These are phyloP conservation scores for Napeogenes inachia DNA, from an alignment of 2,888 invertebrate genomes.

Conservation along the genomic window DNA sequence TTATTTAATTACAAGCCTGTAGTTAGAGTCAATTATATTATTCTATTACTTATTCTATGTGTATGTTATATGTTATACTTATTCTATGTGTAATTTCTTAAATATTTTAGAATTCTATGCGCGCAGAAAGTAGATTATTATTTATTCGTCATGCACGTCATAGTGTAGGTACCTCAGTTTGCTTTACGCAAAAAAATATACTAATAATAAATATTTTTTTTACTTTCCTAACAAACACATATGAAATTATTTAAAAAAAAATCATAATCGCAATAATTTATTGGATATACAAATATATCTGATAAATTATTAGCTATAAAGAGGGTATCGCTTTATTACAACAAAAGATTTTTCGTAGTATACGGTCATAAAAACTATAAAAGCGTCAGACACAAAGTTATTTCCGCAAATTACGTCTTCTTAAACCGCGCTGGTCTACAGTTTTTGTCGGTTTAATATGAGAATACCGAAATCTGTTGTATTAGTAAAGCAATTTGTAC, in stretches of 20 bases:
- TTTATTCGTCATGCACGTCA: not conserved
- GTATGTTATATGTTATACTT: too few relatives aligned
- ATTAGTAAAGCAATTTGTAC: slow-evolving; percentile 72
- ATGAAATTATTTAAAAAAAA: too few relatives aligned
- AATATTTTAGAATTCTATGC: not conserved
- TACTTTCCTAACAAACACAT: too few relatives aligned
- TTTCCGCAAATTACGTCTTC: slow-evolving; percentile 25
- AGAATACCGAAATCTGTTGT: slow-evolving; percentile 62
- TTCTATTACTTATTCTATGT: not conserved
- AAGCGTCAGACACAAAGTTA: slow-evolving; percentile 22
- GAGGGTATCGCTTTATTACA: not conserved
- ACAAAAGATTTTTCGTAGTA: not conserved
- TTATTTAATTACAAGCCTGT: too few relatives aligned
- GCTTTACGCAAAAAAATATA: too few relatives aligned
- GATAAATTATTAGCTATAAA: not conserved
- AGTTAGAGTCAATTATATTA: not conserved
- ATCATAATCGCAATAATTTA: too few relatives aligned
- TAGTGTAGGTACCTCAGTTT: too few relatives aligned
- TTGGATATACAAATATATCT: too few relatives aligned
- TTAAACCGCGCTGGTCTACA: slow-evolving; percentile 29
- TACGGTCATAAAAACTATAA: slow-evolving; percentile 26
- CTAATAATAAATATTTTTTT: too few relatives aligned
- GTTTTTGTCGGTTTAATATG: slow-evolving; percentile 51
- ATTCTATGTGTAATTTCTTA: not conserved
- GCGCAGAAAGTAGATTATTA: not conserved